Evolutionary conservation across 2,888 invertebrate genomes (phyloP).

Genomic region (Oegoconia quadripuncta): DNA sequence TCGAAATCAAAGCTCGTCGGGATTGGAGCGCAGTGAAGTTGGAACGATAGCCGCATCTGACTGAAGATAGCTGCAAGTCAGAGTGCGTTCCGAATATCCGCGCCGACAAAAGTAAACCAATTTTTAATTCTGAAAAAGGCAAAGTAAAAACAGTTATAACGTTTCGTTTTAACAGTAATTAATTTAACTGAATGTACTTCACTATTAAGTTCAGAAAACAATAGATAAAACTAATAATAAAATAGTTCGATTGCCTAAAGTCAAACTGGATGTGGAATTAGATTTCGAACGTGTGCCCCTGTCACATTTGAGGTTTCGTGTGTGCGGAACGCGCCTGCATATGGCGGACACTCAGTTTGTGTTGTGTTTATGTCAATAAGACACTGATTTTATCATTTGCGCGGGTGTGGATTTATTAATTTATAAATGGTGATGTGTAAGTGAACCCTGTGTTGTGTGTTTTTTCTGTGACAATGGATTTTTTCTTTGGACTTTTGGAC

Average conservation of each 20-base stretch:
- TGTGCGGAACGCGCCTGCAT: constrained; percentile 72
- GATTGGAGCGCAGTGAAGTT: constrained; percentile 66
- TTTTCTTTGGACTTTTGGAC: constrained; percentile 63
- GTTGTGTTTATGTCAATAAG: constrained; percentile 80
- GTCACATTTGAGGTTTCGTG: constrained; percentile 24
- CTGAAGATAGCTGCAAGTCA: constrained; percentile 51
- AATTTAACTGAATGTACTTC: too few relatives aligned
- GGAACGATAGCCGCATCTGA: constrained; percentile 30
- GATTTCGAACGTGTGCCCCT: too few relatives aligned
- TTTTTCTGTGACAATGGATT: constrained; percentile 71
- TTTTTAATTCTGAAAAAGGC: too few relatives aligned
- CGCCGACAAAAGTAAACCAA: not conserved
- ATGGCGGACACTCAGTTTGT: constrained; percentile 78
- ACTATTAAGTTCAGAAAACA: not conserved
- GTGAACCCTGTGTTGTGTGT: constrained; percentile 69
- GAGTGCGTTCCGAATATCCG: constrained; percentile 40
- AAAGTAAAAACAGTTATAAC: too few relatives aligned
- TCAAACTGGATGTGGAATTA: too few relatives aligned
- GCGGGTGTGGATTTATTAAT: constrained; percentile 73
- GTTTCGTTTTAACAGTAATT: too few relatives aligned
- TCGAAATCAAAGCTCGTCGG: constrained; percentile 79
- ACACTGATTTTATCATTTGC: constrained; percentile 73
- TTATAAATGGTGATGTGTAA: constrained; percentile 61
- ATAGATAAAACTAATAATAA: too few relatives aligned
- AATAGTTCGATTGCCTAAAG: too few relatives aligned